Percentiles rank a stretch among this genome's conserved stretches.
These are phyloP conservation scores for Poecilia wingei DNA, from an alignment of 2,797 vertebrate genomes.

Conservation along the genomic window DNA sequence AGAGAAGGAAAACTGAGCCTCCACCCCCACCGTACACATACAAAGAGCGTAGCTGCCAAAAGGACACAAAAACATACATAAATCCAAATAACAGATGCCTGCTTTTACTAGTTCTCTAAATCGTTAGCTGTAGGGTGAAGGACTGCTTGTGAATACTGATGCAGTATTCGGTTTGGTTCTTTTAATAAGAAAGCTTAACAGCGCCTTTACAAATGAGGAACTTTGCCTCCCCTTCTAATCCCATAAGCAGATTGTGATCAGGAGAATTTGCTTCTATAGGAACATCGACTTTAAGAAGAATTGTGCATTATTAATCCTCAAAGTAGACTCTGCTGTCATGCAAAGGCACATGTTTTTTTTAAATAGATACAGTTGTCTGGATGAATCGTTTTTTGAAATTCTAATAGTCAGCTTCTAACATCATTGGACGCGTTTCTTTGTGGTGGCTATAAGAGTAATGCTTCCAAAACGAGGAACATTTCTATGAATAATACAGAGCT, in stretches of 20 bases:
- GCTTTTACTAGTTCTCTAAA: constrained; percentile 51
- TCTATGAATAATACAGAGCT: constrained; percentile 5
- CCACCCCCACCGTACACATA: constrained; percentile 7
- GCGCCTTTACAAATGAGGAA: constrained; percentile 11
- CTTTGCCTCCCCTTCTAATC: constrained; percentile 33
- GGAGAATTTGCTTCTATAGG: constrained; percentile 13
- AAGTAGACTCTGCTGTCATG: not conserved
- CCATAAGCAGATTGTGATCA: constrained; percentile 38
- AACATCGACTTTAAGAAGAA: not conserved
- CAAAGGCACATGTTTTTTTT: not conserved
- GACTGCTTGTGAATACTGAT: constrained; percentile 18
- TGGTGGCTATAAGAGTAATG: not conserved
- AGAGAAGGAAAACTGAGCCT: constrained; percentile 34
- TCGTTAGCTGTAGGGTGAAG: constrained; percentile 35
- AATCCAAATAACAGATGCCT: constrained; percentile 34
- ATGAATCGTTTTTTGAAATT: constrained; percentile 1
- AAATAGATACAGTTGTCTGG: constrained; percentile 10
- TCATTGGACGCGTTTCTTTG: not conserved
- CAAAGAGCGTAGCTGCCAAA: constrained; percentile 28
- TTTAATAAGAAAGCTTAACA: constrained; percentile 35
- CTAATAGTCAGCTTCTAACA: not conserved
- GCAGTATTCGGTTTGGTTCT: constrained; percentile 5
- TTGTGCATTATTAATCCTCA: not conserved
- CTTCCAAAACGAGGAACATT: constrained; percentile 8
- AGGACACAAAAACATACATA: constrained; percentile 29